Evolutionary conservation across 2,797 vertebrate species (phyloP).

Genomic region (Melanotaenia nigrans): DNA sequence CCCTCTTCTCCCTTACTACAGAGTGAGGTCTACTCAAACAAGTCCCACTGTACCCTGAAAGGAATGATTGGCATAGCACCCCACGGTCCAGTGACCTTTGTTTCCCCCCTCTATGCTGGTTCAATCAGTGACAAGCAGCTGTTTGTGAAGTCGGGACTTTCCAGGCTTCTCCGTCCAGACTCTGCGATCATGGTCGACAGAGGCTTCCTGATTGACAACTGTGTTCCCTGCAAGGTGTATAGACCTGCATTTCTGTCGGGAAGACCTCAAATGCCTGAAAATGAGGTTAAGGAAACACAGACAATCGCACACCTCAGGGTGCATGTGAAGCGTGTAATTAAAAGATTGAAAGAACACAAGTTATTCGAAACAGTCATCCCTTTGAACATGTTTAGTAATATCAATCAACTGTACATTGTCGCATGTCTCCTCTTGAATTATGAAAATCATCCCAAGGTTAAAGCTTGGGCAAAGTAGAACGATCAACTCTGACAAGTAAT

Average conservation of each 20-base stretch:
- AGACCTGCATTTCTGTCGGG: background rate
- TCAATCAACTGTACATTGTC: background rate
- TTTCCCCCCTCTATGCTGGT: background rate
- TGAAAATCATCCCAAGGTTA: background rate
- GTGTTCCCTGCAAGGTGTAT: background rate
- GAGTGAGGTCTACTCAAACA: background rate
- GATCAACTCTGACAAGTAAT: too few species aligned
- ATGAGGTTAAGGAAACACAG: background rate
- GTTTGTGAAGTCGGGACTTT: background rate
- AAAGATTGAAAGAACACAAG: background rate
- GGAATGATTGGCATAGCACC: constrained; percentile 6
- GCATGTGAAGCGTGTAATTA: background rate
- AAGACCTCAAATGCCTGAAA: background rate
- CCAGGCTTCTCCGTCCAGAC: background rate
- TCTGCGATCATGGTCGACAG: background rate
- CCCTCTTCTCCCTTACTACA: background rate
- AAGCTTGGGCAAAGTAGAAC: background rate
- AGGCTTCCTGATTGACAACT: background rate
- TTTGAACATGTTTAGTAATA: background rate
- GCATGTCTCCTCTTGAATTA: background rate
- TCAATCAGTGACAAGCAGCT: background rate
- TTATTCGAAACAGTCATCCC: background rate
- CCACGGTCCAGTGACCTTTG: background rate
- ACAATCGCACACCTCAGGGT: background rate
- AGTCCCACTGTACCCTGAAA: background rate